Percentiles rank a stretch among this genome's conserved stretches.
phyloP scores from a whole-genome alignment of 1,140 invertebrate genomes.

The Camponotus vicinus region DNA sequence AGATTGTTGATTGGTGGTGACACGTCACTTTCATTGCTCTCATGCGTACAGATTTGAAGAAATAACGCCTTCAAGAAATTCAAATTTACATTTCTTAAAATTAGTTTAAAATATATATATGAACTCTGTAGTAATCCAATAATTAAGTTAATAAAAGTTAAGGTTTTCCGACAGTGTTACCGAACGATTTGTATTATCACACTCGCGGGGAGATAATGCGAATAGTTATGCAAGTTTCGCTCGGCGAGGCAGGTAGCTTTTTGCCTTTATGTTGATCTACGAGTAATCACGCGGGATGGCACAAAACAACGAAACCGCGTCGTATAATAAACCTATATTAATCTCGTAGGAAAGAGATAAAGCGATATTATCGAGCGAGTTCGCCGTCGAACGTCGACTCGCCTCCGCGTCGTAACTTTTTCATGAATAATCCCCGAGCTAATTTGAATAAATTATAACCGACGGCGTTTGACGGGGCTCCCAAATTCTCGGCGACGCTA shows the following conservation, averaged over 20 bases:
- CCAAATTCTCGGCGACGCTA: constrained; percentile 70
- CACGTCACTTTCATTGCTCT: neutral
- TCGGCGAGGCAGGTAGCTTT: constrained; percentile 30
- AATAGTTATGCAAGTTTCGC: neutral
- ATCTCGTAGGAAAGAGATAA: constrained; percentile 72
- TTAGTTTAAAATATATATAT: neutral
- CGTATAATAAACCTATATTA: constrained; percentile 72
- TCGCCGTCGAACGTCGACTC: constrained; percentile 67
- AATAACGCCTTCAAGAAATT: neutral
- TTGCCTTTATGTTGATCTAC: constrained; percentile 55
- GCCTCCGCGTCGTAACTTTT: constrained; percentile 78
- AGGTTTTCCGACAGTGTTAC: neutral
- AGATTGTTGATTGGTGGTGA: neutral
- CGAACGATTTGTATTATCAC: constrained; percentile 32
- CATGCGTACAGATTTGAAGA: neutral
- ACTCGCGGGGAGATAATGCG: neutral
- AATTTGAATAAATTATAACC: constrained; percentile 84
- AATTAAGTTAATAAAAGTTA: neutral
- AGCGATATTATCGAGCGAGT: constrained; percentile 73
- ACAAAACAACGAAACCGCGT: constrained; percentile 53
- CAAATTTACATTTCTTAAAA: neutral
- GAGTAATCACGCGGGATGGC: constrained; percentile 59
- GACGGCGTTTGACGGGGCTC: constrained; percentile 79
- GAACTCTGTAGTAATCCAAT: neutral
- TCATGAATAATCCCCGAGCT: constrained; percentile 82